A percentile compares a stretch with the other conserved stretches of the same genome.
Conservation (phyloP, 2,797 vertebrate species). For the Tangara arthus region DNA sequence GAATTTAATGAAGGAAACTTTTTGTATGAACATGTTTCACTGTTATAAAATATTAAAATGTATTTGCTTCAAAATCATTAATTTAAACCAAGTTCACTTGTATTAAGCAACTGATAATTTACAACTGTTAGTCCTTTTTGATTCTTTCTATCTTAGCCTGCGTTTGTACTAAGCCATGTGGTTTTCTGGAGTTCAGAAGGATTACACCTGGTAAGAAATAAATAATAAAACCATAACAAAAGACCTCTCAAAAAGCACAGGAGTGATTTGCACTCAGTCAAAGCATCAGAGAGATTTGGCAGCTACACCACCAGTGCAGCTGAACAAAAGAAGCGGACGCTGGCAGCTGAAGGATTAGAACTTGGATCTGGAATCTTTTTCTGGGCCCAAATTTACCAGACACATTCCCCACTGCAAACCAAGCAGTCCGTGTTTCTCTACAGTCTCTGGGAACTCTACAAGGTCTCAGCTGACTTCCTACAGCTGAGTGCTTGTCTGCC, state of each 20-base stretch:
- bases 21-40: neutral
- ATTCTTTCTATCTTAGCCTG: neutral
- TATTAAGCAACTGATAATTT: neutral
- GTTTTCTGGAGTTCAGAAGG: neutral
- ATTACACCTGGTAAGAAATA: neutral
- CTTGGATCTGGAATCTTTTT: neutral
- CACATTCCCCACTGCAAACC: neutral
- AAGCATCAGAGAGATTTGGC: neutral
- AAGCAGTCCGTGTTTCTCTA: neutral
- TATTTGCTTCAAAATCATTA: neutral
- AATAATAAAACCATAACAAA: neutral
- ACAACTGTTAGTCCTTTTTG: neutral
- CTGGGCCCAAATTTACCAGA: neutral
- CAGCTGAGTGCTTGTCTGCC: neutral
- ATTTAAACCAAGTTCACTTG: neutral
- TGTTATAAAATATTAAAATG: neutral
- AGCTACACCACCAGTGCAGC: neutral
- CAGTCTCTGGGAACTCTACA: neutral
- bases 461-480: neutral
- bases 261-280: neutral
- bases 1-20: neutral
- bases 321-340: accelerated
- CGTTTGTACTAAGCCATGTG: accelerated
- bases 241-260: neutral
- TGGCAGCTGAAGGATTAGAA: neutral